phyloP scores from a whole-genome alignment of 2,888 invertebrate genomes.

The Emmelina monodactyla region DNA sequence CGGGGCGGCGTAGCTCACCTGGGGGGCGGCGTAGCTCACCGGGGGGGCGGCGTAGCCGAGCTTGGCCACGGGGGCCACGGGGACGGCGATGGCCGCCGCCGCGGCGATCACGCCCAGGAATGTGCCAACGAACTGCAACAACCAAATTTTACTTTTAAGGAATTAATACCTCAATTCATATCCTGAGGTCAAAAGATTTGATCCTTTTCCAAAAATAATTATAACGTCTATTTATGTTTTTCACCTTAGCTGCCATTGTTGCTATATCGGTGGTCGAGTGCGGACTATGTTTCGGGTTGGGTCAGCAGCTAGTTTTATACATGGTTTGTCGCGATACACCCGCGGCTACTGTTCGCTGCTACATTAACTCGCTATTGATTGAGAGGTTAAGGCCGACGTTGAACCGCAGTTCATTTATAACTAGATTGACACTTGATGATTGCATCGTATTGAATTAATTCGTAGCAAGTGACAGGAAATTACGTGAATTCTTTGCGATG shows the following conservation, averaged over 20 bases:
- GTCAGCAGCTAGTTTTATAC: constrained; percentile 40
- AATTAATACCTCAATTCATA: not conserved
- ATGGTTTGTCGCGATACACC: constrained; percentile 19
- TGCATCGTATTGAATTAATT: too few relatives aligned
- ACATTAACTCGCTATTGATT: constrained; percentile 17
- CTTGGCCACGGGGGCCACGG: constrained; percentile 24
- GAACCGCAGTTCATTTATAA: too few relatives aligned
- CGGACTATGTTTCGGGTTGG: constrained; percentile 31
- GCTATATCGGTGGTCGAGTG: constrained; percentile 26
- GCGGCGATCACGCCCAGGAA: constrained; percentile 36
- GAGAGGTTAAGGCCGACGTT: constrained; percentile 35
- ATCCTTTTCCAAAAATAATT: too few relatives aligned
- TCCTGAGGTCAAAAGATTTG: too few relatives aligned
- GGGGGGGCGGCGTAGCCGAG: constrained; percentile 26
- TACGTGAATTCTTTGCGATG: too few relatives aligned
- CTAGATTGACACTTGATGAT: too few relatives aligned
- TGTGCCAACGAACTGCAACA: not conserved
- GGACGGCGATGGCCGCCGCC: constrained; percentile 27
- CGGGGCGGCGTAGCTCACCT: constrained; percentile 23
- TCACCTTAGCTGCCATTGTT: constrained; percentile 52
- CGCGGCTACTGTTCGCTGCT: not conserved
- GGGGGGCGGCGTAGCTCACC: constrained; percentile 23
- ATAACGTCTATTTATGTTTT: too few relatives aligned
- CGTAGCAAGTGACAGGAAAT: too few relatives aligned
- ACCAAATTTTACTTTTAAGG: not conserved